These are phyloP conservation scores for Cecidostiba fungosa DNA, from an alignment of 2,888 invertebrate genomes.

Conservation along the genomic window DNA sequence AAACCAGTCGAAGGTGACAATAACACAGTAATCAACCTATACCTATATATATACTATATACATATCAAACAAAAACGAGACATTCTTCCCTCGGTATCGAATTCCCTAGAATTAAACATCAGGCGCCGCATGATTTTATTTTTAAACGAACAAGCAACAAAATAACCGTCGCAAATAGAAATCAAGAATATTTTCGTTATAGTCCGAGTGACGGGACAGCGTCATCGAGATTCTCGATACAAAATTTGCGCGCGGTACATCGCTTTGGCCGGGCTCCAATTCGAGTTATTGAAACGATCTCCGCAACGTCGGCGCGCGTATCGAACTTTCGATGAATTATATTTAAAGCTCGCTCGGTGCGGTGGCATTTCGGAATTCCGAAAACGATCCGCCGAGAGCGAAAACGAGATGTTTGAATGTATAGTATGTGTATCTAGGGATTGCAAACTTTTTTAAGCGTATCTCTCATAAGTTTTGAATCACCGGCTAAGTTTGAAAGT, in stretches of 20 bases:
- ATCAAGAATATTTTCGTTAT: conserved; percentile 35
- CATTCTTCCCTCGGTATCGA: too few species aligned
- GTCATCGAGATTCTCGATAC: conserved; percentile 72
- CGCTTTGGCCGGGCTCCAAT: conserved; percentile 72
- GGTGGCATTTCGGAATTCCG: background rate
- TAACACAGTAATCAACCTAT: background rate
- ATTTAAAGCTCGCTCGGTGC: conserved; percentile 66
- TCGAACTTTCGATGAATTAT: conserved; percentile 76
- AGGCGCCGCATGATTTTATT: background rate
- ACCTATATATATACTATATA: too few species aligned
- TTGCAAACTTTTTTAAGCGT: conserved; percentile 3
- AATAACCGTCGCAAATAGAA: conserved; percentile 26
- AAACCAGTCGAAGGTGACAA: background rate
- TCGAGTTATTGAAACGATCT: conserved; percentile 67
- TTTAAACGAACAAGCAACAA: background rate
- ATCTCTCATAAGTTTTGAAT: conserved; percentile 10
- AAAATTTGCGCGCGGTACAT: conserved; percentile 73
- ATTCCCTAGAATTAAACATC: background rate
- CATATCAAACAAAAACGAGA: too few species aligned
- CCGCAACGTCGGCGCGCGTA: conserved; percentile 67
- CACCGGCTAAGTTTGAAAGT: background rate
- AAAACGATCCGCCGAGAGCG: conserved; percentile 1
- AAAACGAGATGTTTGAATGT: background rate
- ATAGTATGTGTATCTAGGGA: background rate
- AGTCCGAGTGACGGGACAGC: conserved; percentile 60